These are phyloP conservation scores for Entosphenus tridentatus DNA, from an alignment of 2,113 vertebrate genomes.

Conservation along the genomic window DNA sequence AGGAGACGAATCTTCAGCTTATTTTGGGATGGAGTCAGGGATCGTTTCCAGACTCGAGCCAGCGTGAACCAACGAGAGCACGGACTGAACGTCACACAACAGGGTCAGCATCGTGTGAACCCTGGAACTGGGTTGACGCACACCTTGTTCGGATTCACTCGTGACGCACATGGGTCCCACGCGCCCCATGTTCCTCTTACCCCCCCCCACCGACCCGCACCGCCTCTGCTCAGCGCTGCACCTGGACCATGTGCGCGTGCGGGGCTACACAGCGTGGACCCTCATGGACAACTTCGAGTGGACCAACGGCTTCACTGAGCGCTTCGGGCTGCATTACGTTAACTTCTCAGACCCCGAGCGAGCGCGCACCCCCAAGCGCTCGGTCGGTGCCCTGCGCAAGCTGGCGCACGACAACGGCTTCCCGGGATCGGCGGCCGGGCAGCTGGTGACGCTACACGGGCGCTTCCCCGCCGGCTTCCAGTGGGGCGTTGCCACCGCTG, in stretches of 20 bases:
- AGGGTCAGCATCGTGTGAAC: too few species aligned
- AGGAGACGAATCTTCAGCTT: too few species aligned
- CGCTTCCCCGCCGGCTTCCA: not conserved
- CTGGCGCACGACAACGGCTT: constrained; percentile 52
- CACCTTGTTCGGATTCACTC: too few species aligned
- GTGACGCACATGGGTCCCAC: too few species aligned
- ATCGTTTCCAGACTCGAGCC: too few species aligned
- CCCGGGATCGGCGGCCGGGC: constrained; percentile 28
- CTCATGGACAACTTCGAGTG: constrained; percentile 4
- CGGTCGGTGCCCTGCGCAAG: constrained; percentile 16
- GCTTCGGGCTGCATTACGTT: not conserved
- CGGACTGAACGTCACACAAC: too few species aligned
- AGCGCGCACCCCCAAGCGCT: not conserved
- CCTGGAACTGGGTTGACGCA: too few species aligned
- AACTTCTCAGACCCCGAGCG: constrained; percentile 1
- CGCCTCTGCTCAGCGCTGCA: constrained; percentile 22
- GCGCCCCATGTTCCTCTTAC: too few species aligned
- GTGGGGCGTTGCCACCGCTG: constrained; percentile 1
- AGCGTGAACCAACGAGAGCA: too few species aligned
- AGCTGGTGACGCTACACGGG: not conserved
- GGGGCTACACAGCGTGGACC: constrained; percentile 2
- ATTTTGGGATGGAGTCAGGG: too few species aligned
- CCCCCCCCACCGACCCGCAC: not conserved
- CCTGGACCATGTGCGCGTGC: constrained; percentile 12
- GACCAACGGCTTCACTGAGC: constrained; percentile 1